A percentile compares a stretch with the other conserved stretches of the same genome.
phyloP scores from a whole-genome alignment of 2,797 vertebrate genomes.

The Crenichthys baileyi region DNA sequence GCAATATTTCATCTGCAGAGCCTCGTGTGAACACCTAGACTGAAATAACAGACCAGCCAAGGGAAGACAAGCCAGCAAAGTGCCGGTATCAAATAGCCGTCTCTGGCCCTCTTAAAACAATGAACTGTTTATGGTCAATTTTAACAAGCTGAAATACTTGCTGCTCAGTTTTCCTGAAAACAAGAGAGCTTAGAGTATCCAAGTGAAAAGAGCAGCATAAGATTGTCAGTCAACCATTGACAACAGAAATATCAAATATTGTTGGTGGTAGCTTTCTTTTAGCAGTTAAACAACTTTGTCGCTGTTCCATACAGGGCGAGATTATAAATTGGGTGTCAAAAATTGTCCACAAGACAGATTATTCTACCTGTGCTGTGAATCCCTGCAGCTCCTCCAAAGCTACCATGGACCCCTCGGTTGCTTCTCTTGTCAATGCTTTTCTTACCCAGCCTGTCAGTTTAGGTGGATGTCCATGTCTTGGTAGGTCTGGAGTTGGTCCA shows the following conservation, averaged over 20 bases:
- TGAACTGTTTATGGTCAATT: constrained; percentile 81
- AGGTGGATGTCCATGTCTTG: neutral
- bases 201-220: constrained; percentile 25
- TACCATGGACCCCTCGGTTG: too few species aligned
- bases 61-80: constrained; percentile 62
- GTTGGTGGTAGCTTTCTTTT: too few species aligned
- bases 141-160: constrained; percentile 67
- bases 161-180: constrained; percentile 60
- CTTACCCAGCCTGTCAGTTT: too few species aligned
- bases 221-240: neutral
- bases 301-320: too few species aligned
- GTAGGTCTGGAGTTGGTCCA: neutral
- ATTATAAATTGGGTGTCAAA: too few species aligned
- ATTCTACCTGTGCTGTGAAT: too few species aligned
- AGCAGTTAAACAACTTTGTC: too few species aligned
- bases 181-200: constrained; percentile 36
- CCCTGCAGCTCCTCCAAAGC: too few species aligned
- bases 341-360: too few species aligned
- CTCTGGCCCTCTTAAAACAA: constrained; percentile 77
- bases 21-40: constrained; percentile 66
- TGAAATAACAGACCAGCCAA: constrained; percentile 74
- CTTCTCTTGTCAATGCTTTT: too few species aligned
- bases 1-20: constrained; percentile 66
- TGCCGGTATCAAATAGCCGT: constrained; percentile 72
- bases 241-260: neutral